These are phyloP conservation scores for Netelia virgata DNA, from an alignment of 2,888 invertebrate genomes.

Conservation along the genomic window DNA sequence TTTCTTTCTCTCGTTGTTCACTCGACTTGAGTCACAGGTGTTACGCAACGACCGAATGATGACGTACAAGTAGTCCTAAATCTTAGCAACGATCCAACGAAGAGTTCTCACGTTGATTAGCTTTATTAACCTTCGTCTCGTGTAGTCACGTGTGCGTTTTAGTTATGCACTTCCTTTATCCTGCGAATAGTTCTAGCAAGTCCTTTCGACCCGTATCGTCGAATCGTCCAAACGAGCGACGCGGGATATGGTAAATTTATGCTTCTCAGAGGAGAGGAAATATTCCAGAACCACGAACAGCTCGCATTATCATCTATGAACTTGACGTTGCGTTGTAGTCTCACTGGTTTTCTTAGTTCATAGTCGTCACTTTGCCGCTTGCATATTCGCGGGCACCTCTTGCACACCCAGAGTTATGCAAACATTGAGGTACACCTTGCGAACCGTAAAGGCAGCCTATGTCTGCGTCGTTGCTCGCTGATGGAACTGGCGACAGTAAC, in stretches of 20 bases:
- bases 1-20: constrained; percentile 10
- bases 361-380: constrained; percentile 11
- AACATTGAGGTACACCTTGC: constrained; percentile 57
- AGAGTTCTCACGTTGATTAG: neutral
- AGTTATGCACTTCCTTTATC: neutral
- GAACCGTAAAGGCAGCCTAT: constrained; percentile 69
- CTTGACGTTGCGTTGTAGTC: constrained; percentile 7
- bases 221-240: neutral
- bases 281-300: neutral
- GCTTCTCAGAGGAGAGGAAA: neutral
- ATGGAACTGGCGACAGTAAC: constrained; percentile 15
- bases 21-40: constrained; percentile 13
- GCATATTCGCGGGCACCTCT: constrained; percentile 15
- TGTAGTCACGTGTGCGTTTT: neutral
- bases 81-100: neutral
- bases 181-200: neutral
- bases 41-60: constrained; percentile 34
- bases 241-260: constrained; percentile 39
- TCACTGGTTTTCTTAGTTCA: neutral
- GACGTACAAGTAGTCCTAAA: constrained; percentile 27
- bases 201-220: neutral
- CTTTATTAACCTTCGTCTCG: neutral
- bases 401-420: constrained; percentile 54
- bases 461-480: constrained; percentile 35
- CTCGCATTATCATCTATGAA: too few species aligned